Base-by-base conservation (phyloP, 2,113 vertebrate genomes). In the Stigmatopora nigra region DNA sequence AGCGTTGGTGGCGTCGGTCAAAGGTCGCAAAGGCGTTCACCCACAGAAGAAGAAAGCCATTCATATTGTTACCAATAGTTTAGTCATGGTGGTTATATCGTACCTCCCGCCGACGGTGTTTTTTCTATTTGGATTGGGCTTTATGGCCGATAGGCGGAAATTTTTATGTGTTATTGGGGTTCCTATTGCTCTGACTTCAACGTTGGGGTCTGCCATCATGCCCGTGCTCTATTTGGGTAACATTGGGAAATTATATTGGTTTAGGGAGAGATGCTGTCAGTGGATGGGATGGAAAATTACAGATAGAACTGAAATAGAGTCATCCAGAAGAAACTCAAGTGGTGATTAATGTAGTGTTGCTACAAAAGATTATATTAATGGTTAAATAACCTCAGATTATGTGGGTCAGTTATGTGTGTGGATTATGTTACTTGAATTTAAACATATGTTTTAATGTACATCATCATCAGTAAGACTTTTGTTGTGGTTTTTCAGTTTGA, bases 1-100 rank as follows among this genome's bases (percentile, higher is more conserved):
- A 12, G 46, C 63, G 22, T 53, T 89, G 1, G 59, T 53, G 2
- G 80, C 69, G 47, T 64, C 71, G n/a, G 67, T 55, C 11, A 36
- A 15, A 5, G 62, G 74, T 51, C 65, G 63, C 45, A 71, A 68
- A 25, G 73, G 11, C 25, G 63, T 87, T 9, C 82, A 86, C 52
- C 76, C 75, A 0, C 79, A 82, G 68, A 88, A 89, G 77, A 58
- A 80, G 68, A 81, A 77, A 20, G 88, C 85, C 36, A 59, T 86
- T 62, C 75, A 87, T 3, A 83, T 70, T 1, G n/a, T 89, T 19
- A 38, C 66, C 66, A 79, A 73, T 78, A 87, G 81, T 65, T 62
- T 89, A 61, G 66, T 78, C 45, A 47, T 76, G 11, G n/a, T 69
- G 4, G 4, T 69, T 49, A 1, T 88, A 13, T 69, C 65, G 22